Evolutionary conservation across 2,888 invertebrate species (phyloP).

Genomic region (Meta bourneti): DNA sequence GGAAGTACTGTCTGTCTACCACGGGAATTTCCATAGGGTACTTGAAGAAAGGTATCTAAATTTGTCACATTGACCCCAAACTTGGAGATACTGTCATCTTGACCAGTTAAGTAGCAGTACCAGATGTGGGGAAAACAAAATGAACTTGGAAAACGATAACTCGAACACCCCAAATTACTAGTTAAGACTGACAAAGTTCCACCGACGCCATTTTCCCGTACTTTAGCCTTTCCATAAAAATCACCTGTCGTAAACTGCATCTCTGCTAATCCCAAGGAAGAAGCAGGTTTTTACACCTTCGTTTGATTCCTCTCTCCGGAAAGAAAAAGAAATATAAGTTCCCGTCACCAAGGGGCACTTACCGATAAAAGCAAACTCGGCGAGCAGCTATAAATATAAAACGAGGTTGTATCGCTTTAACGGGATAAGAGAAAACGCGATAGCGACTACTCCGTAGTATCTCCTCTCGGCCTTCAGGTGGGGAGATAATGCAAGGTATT

Average conservation of each 20-base stretch:
- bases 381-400: conserved; percentile 58
- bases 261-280: background rate
- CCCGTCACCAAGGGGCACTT: conserved; percentile 38
- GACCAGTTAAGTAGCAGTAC: too few relatives aligned
- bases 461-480: background rate
- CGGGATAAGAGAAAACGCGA: conserved; percentile 38
- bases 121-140: too few relatives aligned
- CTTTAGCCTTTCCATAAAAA: background rate
- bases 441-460: background rate
- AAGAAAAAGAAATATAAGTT: background rate
- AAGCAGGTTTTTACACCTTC: background rate
- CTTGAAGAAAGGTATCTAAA: too few relatives aligned
- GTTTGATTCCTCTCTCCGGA: background rate
- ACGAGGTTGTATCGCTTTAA: conserved; percentile 45
- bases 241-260: background rate
- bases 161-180: too few relatives aligned
- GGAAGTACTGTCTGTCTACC: too few relatives aligned
- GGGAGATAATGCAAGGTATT: too few relatives aligned
- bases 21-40: too few relatives aligned
- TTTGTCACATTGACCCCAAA: too few relatives aligned
- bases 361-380: conserved; percentile 45
- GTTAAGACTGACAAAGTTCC: too few relatives aligned
- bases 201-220: too few relatives aligned
- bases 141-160: too few relatives aligned
- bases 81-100: too few relatives aligned